Evolutionary conservation across 2,113 vertebrate genomes (phyloP), one percentile per base, ranked within the genome.

Genomic region (Castor canadensis): DNA sequence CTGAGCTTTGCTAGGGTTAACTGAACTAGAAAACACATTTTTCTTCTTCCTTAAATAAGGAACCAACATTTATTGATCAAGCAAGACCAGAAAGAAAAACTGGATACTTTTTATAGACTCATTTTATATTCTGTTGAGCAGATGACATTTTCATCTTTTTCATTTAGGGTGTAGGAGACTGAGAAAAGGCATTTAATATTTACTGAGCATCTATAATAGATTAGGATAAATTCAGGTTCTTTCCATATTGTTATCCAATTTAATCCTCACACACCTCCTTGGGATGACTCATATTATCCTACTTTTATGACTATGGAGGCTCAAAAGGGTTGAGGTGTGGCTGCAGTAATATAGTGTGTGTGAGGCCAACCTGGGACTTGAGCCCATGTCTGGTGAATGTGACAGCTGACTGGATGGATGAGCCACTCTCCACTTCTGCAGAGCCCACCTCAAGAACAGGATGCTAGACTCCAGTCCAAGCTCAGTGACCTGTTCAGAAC

Each of bases 1-100:
- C 52, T 88, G 52, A 94, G 58, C 7, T 52, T 95, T 90, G 72
- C 71, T 84, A 79, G 52, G 87, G 76, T 94, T 84, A 56, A 28
- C 9, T 72, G 60, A 24, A 47, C 54, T n/a, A 85, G 47, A 75
- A 91, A 95, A 87, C 64, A 43, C 10, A 62, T 82, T 77, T 67
- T 38, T 52, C 10, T 60, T 79, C n/a, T 22, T 83, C 28, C 24
- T 95, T 81, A 73, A 86, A 40, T 89, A 85, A 87, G 62, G 45
- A 80, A 35, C 19, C 15, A 77, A 43, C 11, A 40, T 85, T 92
- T 92, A 85, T 32, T 38, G 56, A 87, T 87, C 20, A 77, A 87
- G 80, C 10, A 95, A 72, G 30, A 76, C 35, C 60, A 95, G 54
- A 72, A 28, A n/a, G 47, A 81, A 94, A 92, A 80, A 19, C 11